phyloP scores from a whole-genome alignment of 2,113 vertebrate genomes.

The Orycteropus afer region DNA sequence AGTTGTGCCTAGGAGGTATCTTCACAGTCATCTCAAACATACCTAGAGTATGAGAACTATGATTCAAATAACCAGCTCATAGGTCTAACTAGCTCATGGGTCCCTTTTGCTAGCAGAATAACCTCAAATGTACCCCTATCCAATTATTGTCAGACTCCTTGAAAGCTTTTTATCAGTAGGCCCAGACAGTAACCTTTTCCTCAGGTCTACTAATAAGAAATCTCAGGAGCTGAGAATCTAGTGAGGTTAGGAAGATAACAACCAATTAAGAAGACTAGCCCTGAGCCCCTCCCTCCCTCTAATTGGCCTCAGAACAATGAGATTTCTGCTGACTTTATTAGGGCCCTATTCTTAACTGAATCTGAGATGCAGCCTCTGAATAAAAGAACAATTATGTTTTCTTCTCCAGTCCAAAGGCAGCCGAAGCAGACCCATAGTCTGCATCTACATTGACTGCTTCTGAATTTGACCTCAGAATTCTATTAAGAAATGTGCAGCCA shows the following conservation, averaged over 20 bases:
- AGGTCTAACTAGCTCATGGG: background rate
- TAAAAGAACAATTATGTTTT: too few species aligned
- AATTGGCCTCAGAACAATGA: conserved; percentile 53
- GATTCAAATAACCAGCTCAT: background rate
- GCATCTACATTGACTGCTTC: background rate
- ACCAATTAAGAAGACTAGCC: conserved; percentile 61
- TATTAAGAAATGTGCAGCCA: conserved; percentile 33
- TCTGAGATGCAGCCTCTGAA: conserved; percentile 20
- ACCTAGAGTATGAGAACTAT: background rate
- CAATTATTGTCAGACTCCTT: conserved; percentile 57
- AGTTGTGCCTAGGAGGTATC: background rate
- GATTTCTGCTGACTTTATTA: conserved; percentile 21
- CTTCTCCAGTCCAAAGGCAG: conserved; percentile 4
- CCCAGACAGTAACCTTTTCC: conserved; percentile 69
- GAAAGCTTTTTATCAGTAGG: conserved; percentile 53
- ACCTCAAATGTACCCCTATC: background rate
- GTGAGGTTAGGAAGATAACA: conserved; percentile 59
- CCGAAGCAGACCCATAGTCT: background rate
- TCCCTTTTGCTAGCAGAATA: conserved; percentile 28
- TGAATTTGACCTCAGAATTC: conserved; percentile 39
- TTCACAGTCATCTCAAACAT: conserved; percentile 20
- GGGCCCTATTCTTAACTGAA: conserved; percentile 24
- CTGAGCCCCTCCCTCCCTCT: background rate
- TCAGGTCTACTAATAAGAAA: conserved; percentile 62
- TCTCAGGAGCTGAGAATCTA: conserved; percentile 38